These are phyloP conservation scores for Battus philenor DNA, from an alignment of 1,140 invertebrate species.

Conservation along the genomic window DNA sequence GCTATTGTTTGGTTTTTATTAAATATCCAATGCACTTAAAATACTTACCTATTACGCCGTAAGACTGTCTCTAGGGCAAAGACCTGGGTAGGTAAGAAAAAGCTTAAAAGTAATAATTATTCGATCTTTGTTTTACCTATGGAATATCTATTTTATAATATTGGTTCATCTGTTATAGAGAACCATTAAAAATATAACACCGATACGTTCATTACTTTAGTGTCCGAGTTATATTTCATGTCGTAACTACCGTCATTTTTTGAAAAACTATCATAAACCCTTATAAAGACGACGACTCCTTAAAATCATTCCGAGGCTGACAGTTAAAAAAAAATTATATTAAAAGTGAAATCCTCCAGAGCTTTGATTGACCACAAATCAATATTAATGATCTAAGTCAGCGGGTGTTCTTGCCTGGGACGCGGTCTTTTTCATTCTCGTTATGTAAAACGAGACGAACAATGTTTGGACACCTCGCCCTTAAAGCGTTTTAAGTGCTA, in stretches of 20 bases:
- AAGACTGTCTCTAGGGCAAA: no score
- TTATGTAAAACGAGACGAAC: constrained; percentile 29
- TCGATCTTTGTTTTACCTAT: no score
- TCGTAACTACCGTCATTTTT: constrained; percentile 32
- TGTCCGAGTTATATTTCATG: constrained; percentile 5
- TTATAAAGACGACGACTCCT: constrained; percentile 49
- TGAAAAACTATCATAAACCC: constrained; percentile 34
- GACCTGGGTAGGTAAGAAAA: no score
- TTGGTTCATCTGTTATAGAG: no score
- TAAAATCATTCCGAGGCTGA: constrained; percentile 40
- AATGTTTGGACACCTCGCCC: constrained; percentile 72
- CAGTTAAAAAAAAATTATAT: constrained; percentile 59
- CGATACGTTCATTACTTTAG: neutral
- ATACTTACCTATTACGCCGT: no score
- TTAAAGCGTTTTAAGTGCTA: constrained; percentile 74
- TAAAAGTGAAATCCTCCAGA: constrained; percentile 72
- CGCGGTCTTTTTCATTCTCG: constrained; percentile 32
- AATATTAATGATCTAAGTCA: constrained; percentile 73
- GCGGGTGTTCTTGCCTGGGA: constrained; percentile 54
- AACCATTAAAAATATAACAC: no score
- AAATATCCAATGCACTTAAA: no score
- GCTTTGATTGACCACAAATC: constrained; percentile 75
- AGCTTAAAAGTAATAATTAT: no score
- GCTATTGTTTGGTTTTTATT: no score
- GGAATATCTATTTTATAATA: no score